Percentiles rank a stretch among this genome's conserved stretches.
These are phyloP conservation scores for Lutjanus erythropterus DNA, from an alignment of 2,113 vertebrate genomes.

Conservation along the genomic window DNA sequence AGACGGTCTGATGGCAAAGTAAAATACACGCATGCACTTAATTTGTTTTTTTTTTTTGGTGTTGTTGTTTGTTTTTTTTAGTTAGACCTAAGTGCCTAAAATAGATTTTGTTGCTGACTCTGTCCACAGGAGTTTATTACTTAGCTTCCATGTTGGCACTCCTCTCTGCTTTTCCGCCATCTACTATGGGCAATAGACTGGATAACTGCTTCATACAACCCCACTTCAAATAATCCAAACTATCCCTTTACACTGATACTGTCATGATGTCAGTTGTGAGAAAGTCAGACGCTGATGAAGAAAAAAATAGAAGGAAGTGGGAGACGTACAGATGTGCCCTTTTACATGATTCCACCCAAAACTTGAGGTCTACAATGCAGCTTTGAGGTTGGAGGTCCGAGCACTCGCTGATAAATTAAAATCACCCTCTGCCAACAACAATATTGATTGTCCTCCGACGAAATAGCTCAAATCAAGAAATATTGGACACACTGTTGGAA, in stretches of 20 bases:
- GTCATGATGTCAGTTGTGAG: not conserved
- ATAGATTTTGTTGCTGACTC: too few species aligned
- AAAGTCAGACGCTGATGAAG: not conserved
- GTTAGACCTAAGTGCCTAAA: too few species aligned
- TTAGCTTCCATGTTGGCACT: too few species aligned
- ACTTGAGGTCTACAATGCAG: constrained; percentile 11
- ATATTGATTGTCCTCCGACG: constrained; percentile 79
- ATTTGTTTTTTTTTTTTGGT: too few species aligned
- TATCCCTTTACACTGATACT: not conserved
- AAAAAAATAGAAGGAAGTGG: constrained; percentile 15
- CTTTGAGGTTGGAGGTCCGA: constrained; percentile 63
- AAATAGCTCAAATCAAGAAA: constrained; percentile 80
- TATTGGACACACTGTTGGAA: constrained; percentile 76
- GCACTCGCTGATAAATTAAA: constrained; percentile 74
- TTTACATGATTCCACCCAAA: constrained; percentile 61
- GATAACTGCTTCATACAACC: too few species aligned
- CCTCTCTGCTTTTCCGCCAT: too few species aligned
- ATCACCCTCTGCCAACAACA: constrained; percentile 78
- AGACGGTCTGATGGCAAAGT: too few species aligned
- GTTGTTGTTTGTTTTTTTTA: too few species aligned
- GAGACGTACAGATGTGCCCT: constrained; percentile 45
- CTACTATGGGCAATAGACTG: too few species aligned
- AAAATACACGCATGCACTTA: too few species aligned
- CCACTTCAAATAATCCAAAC: too few species aligned
- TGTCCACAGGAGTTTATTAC: too few species aligned